Percentiles rank a stretch among this genome's conserved stretches.
Evolutionary conservation across 2,888 invertebrate species (phyloP).

Genomic region (Polietes domitor): DNA sequence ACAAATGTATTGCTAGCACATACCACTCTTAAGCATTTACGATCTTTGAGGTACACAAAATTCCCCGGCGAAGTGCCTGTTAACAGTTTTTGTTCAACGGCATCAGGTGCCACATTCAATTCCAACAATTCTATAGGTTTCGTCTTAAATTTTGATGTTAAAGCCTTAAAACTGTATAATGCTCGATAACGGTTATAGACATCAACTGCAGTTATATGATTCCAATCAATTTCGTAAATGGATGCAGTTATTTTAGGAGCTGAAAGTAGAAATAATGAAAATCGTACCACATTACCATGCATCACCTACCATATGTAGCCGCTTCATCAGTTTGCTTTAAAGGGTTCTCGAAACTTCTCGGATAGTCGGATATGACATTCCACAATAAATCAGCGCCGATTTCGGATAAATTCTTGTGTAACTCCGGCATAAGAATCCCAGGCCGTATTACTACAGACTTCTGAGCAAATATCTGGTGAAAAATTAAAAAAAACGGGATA

Average conservation of each 20-base stretch:
- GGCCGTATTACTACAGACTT: slow-evolving; percentile 82
- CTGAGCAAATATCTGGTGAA: slow-evolving; percentile 82
- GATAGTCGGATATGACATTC: slow-evolving; percentile 84
- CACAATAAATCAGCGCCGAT: slow-evolving; percentile 87
- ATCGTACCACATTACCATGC: background rate
- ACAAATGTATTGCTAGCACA: slow-evolving; percentile 86
- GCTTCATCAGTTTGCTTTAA: slow-evolving; percentile 84
- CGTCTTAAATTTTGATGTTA: slow-evolving; percentile 84
- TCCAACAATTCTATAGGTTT: slow-evolving; percentile 85
- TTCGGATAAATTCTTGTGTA: slow-evolving; percentile 85
- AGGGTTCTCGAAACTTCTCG: slow-evolving; percentile 83
- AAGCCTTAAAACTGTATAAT: slow-evolving; percentile 84
- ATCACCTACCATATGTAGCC: slow-evolving; percentile 86
- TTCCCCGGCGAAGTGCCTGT: slow-evolving; percentile 81
- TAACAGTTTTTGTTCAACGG: slow-evolving; percentile 11
- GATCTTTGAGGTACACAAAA: slow-evolving; percentile 83
- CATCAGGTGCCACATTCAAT: slow-evolving; percentile 73
- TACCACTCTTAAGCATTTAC: slow-evolving; percentile 84
- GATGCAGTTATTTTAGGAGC: slow-evolving; percentile 87
- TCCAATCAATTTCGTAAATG: slow-evolving; percentile 86
- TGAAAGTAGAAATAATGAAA: slow-evolving; percentile 80
- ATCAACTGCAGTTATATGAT: slow-evolving; percentile 83
- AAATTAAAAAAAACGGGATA: background rate
- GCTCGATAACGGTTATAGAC: slow-evolving; percentile 89
- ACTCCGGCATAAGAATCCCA: slow-evolving; percentile 85